These are phyloP conservation scores for Agonum fuliginosum DNA, from an alignment of 2,888 invertebrate species.

Conservation along the genomic window DNA sequence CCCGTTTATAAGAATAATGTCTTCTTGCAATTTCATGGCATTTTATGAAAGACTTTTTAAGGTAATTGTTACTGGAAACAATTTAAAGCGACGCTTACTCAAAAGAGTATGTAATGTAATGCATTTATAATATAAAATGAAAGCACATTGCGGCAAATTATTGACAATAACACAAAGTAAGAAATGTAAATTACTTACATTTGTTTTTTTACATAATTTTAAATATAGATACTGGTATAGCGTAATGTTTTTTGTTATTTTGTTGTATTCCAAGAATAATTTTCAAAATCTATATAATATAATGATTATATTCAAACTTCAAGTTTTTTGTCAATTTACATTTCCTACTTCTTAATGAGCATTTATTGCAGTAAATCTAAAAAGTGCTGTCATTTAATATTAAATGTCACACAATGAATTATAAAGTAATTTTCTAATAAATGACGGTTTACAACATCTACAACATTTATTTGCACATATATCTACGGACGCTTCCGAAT, in stretches of 20 bases:
- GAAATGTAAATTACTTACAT: constrained; percentile 27
- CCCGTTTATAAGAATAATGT: constrained; percentile 52
- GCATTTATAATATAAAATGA: constrained; percentile 17
- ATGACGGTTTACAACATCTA: constrained; percentile 24
- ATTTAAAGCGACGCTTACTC: constrained; percentile 11
- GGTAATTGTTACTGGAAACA: constrained; percentile 27
- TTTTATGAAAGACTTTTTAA: constrained; percentile 24
- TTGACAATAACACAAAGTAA: neutral
- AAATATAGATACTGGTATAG: too few relatives aligned
- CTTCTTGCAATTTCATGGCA: constrained; percentile 50
- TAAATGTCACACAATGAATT: neutral
- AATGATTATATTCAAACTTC: too few relatives aligned
- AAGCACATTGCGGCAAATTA: neutral
- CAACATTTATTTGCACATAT: constrained; percentile 37
- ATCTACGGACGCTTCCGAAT: constrained; percentile 7
- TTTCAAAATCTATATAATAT: too few relatives aligned
- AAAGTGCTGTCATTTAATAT: constrained; percentile 16
- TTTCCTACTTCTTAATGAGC: neutral
- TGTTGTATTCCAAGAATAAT: too few relatives aligned
- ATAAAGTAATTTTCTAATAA: constrained; percentile 2
- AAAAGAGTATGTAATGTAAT: constrained; percentile 9
- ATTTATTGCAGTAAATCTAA: neutral
- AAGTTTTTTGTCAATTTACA: neutral
- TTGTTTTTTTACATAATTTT: too few relatives aligned
- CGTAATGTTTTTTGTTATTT: too few relatives aligned